phyloP scores from a whole-genome alignment of 2,888 invertebrate species.

The Archips xylosteana region DNA sequence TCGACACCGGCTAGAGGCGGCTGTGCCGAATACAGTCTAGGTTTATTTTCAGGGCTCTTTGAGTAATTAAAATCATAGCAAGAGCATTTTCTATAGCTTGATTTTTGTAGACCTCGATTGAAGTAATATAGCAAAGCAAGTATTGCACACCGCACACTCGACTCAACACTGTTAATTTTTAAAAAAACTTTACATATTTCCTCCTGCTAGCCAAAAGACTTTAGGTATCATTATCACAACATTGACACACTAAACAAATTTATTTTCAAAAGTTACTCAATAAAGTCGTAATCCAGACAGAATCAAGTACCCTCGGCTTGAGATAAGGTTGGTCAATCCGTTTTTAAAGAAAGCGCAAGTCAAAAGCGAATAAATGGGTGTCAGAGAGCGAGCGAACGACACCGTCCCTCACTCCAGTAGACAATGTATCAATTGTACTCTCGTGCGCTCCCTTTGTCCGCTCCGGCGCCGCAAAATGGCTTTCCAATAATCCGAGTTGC shows the following conservation, averaged over 20 bases:
- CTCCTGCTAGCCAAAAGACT: no score
- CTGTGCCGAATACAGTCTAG: not conserved
- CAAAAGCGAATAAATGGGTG: not conserved
- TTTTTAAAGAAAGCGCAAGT: not conserved
- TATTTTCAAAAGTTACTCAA: no score
- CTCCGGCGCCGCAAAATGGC: constrained; percentile 59
- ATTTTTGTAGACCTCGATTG: not conserved
- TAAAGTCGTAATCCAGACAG: not conserved
- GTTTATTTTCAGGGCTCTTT: not conserved
- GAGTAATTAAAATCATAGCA: not conserved
- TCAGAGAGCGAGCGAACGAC: not conserved
- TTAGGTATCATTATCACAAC: no score
- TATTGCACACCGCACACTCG: no score
- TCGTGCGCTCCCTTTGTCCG: constrained; percentile 31
- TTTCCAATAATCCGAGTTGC: constrained; percentile 69
- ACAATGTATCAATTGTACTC: constrained; percentile 11
- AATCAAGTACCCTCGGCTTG: not conserved
- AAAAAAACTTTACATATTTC: no score
- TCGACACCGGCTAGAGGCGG: not conserved
- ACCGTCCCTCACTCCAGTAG: not conserved
- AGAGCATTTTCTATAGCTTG: not conserved
- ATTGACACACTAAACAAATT: no score
- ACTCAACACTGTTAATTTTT: no score
- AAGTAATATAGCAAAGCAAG: no score
- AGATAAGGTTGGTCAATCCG: not conserved